A percentile compares a stretch with the other conserved stretches of the same genome.
Conservation (phyloP, 2,797 vertebrate genomes). For the Catharus ustulatus region DNA sequence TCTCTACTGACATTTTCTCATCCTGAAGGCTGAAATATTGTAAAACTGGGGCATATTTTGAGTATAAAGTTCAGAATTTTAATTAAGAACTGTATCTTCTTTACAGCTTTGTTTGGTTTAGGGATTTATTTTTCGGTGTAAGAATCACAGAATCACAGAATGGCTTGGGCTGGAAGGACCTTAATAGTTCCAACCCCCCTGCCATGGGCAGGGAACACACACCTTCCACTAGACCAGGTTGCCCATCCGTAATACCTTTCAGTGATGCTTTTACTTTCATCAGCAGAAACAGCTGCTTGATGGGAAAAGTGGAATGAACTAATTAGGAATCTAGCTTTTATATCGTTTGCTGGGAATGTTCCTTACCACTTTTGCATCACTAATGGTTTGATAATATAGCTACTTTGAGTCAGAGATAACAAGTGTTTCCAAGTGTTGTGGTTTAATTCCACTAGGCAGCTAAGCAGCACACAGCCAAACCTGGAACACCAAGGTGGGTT, state of each 20-base stretch:
- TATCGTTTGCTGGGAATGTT: not conserved
- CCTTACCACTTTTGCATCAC: not conserved
- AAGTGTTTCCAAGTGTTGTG: fast-evolving
- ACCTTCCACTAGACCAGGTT: not conserved
- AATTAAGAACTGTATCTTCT: not conserved
- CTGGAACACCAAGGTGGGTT: not conserved
- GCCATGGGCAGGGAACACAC: not conserved
- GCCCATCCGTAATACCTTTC: not conserved
- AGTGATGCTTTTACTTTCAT: not conserved
- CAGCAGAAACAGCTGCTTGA: not conserved
- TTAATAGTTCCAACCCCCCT: not conserved
- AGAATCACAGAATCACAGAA: not conserved
- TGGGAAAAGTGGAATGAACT: not conserved
- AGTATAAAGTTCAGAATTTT: not conserved
- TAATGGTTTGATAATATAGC: not conserved
- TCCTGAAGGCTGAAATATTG: not conserved
- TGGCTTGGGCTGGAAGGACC: not conserved
- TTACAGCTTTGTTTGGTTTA: not conserved
- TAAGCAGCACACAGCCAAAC: not conserved
- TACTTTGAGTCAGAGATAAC: not conserved
- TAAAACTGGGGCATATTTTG: not conserved
- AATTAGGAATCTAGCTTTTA: not conserved
- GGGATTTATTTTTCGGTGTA: not conserved
- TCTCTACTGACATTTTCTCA: not conserved
- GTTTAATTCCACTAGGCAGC: not conserved